A percentile compares a stretch with the other conserved stretches of the same genome.
Evolutionary conservation across 2,113 vertebrate genomes (phyloP).

Genomic region (Xerus inauris): DNA sequence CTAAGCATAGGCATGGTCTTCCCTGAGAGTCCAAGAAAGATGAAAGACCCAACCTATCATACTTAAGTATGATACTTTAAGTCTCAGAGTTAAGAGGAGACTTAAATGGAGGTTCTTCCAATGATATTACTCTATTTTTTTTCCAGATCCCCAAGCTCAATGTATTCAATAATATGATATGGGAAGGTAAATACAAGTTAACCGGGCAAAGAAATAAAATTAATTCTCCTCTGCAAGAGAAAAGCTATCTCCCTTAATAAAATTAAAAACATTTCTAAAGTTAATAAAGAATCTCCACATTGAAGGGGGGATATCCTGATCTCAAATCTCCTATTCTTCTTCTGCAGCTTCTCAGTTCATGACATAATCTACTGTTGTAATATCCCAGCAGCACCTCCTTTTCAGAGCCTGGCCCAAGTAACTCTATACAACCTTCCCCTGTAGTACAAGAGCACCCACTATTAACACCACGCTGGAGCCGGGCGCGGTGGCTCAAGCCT

Average conservation of each 20-base stretch:
- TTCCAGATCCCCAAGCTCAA: neutral
- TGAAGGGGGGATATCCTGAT: neutral
- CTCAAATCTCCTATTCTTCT: neutral
- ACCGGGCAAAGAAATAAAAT: slow-evolving; percentile 29
- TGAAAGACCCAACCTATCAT: neutral
- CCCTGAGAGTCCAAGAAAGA: neutral
- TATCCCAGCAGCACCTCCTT: neutral
- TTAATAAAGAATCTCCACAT: neutral
- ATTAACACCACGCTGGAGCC: too few species aligned
- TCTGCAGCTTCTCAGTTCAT: neutral
- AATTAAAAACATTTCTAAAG: neutral
- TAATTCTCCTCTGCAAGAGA: slow-evolving; percentile 22
- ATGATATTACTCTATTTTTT: neutral
- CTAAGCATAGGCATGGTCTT: neutral
- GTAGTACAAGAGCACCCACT: neutral
- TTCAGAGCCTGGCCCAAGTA: neutral
- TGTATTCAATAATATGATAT: neutral
- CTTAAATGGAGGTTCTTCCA: neutral
- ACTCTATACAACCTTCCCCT: neutral
- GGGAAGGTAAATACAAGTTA: slow-evolving; percentile 43
- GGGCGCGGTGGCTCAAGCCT: too few species aligned
- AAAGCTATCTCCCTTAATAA: neutral
- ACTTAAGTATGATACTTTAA: too few species aligned
- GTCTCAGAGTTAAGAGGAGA: neutral
- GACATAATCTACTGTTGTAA: neutral